These are phyloP conservation scores for Ammospiza nelsoni DNA, from an alignment of 2,113 vertebrate genomes.

Conservation along the genomic window DNA sequence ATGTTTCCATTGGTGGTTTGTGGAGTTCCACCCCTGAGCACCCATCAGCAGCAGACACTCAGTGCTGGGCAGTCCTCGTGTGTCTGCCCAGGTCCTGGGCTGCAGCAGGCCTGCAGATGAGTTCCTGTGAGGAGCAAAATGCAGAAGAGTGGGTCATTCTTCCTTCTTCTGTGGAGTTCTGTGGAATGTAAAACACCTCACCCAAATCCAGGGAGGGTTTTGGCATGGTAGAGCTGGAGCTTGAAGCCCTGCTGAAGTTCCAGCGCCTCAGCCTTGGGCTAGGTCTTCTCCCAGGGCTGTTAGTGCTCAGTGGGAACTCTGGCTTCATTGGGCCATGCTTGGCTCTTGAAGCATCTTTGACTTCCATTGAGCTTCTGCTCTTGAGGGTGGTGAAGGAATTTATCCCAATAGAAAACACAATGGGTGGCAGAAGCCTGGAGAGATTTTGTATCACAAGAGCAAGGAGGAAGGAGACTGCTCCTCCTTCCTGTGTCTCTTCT, in stretches of 20 bases:
- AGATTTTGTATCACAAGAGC: background rate
- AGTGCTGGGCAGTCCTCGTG: background rate
- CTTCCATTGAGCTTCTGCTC: background rate
- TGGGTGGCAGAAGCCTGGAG: background rate
- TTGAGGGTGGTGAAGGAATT: background rate
- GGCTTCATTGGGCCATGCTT: background rate
- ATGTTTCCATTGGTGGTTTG: accelerated
- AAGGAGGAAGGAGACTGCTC: background rate
- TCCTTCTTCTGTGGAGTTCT: background rate
- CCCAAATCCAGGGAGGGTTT: background rate
- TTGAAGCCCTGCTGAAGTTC: background rate
- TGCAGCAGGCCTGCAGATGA: background rate
- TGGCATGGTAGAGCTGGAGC: background rate
- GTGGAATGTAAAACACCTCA: background rate
- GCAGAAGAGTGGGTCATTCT: background rate
- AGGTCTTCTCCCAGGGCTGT: background rate
- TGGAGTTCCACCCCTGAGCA: background rate
- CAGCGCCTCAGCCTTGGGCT: background rate
- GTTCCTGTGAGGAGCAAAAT: background rate
- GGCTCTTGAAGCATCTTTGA: background rate
- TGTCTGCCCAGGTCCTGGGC: background rate
- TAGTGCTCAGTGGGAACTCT: background rate
- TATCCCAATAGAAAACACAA: background rate
- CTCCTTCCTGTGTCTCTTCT: background rate
- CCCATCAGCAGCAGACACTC: background rate